Percentiles rank a stretch among this genome's conserved stretches.
Evolutionary conservation across 64 coral and sea anemone species (phyloP).

Genomic region (Pocillopora damicornis): DNA sequence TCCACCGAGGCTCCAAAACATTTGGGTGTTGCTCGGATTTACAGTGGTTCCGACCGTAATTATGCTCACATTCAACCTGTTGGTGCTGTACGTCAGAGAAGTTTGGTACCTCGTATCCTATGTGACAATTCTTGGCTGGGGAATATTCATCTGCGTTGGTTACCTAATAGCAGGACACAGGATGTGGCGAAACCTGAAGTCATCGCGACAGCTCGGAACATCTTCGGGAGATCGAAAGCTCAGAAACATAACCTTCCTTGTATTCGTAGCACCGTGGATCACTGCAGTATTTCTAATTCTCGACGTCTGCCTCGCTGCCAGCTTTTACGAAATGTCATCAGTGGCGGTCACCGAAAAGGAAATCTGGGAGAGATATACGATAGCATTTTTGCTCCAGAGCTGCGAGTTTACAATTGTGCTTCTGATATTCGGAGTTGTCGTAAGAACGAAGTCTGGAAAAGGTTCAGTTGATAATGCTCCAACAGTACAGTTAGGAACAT

Average conservation of each 20-base stretch:
- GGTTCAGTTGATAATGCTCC: not conserved
- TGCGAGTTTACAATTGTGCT: constrained; percentile 8
- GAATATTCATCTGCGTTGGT: not conserved
- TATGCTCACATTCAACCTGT: constrained; percentile 4
- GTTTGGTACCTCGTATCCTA: constrained; percentile 17
- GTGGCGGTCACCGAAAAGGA: not conserved
- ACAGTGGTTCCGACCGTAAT: not conserved
- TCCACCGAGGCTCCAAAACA: constrained; percentile 11
- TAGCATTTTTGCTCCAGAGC: not conserved
- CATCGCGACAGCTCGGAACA: constrained; percentile 6
- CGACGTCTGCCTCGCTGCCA: not conserved
- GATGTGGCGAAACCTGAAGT: constrained; percentile 27
- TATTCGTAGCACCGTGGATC: not conserved
- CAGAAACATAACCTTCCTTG: not conserved
- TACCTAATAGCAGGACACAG: constrained; percentile 7
- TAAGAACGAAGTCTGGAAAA: constrained; percentile 2
- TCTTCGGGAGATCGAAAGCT: not conserved
- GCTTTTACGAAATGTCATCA: not conserved
- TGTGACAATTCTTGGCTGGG: not conserved
- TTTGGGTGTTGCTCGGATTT: not conserved
- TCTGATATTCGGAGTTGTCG: constrained; percentile 17
- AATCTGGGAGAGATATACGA: not conserved
- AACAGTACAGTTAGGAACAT: not conserved
- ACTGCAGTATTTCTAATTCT: constrained; percentile 8
- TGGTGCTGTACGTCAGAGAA: not conserved